Evolutionary conservation across 1,140 invertebrate species (phyloP), one percentile per base, ranked within the genome.

Genomic region (Andrena cerasifolii): DNA sequence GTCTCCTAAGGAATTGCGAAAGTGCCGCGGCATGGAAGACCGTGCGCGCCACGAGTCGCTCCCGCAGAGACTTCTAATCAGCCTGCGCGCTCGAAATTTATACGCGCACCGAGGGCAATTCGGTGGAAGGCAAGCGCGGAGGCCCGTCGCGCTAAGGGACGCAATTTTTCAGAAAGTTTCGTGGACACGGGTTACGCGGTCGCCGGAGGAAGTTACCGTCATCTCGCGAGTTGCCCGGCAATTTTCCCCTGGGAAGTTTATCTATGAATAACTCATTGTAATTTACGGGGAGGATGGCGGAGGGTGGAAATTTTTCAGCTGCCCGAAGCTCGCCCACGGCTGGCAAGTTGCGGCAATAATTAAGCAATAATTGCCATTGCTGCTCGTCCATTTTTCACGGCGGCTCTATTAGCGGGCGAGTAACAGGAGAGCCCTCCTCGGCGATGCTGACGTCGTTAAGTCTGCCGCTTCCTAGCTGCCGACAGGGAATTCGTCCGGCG

Each of bases 231-330:
- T 59, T 71, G 43, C 18, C 61, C 36, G 21, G 72, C 51, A 67
- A 58, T 75, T 75, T 67, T 47, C 51, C 72, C 12, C 10, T 5
- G 26, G n/a, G 14, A 66, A 74, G 61, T 74, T 75, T 66, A 66
- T 40, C 72, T 67, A 75, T 56, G 72, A 67, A 75, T 67, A 67
- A 75, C 72, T 67, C 49, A 66, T 74, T 40, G 51, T 56, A 75
- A 67, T 67, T 56, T 67, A 56, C 63, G 16, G 18, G n/a, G n/a
- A n/a, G 14, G 28, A n/a, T 26, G 16, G 4, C 2, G 24, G 61
- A 7, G 24, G 26, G 31, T 1, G 49, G 8, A 4, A 56, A 67
- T 75, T 67, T 75, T 67, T 67, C 58, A 49, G 10, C 31, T 18
- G 21, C 0, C 2, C 31, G 12, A 6, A 14, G 10, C 31, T 10